Evolutionary conservation across 2,888 invertebrate genomes (phyloP), one percentile per base, ranked within the genome.

Genomic region (Rhingia campestris): DNA sequence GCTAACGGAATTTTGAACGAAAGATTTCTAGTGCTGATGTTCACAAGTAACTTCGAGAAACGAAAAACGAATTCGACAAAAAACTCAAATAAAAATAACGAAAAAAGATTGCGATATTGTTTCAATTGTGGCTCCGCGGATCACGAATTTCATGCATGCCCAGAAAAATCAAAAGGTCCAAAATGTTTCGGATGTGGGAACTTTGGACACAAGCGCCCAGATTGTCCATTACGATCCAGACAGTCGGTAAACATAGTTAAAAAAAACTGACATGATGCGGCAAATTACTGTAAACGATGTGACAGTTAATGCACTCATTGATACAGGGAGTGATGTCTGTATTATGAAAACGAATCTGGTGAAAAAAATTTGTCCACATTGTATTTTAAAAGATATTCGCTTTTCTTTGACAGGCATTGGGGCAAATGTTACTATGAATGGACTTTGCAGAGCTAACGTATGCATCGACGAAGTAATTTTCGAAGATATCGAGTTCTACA

Each of bases 11-110:
- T 32, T 67, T n/a, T n/a, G n/a, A n/a, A n/a, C n/a, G n/a, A n/a
- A n/a, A n/a, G n/a, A n/a, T n/a, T 80, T 67, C 43, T 30, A 45
- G 58, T 12, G 66, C 37, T 4, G 80, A 80, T 2, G 67, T 80
- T 6, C 61, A 74, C 6, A 10, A 67, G 35, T 47, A 61, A 54
- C 32, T 74, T 1, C 47, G 56, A 7, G 63, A 74, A 47, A 56
- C 63, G 5, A 81, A 74, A 35, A 81, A n/a, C n/a, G n/a, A n/a
- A n/a, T n/a, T n/a, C n/a, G n/a, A n/a, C n/a, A n/a, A n/a, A n/a
- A n/a, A n/a, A n/a, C n/a, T n/a, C n/a, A n/a, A n/a, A n/a, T n/a
- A n/a, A n/a, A n/a, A n/a, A 35, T 4, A 66, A 4, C 33, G 51
- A 10, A 9, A 37, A n/a, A n/a, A 37, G 49, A 0, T 51, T 39